Percentiles rank a stretch among this genome's conserved stretches.
These are phyloP conservation scores for Drosophila lacertosa DNA, from an alignment of 1,140 invertebrate species.

Conservation along the genomic window DNA sequence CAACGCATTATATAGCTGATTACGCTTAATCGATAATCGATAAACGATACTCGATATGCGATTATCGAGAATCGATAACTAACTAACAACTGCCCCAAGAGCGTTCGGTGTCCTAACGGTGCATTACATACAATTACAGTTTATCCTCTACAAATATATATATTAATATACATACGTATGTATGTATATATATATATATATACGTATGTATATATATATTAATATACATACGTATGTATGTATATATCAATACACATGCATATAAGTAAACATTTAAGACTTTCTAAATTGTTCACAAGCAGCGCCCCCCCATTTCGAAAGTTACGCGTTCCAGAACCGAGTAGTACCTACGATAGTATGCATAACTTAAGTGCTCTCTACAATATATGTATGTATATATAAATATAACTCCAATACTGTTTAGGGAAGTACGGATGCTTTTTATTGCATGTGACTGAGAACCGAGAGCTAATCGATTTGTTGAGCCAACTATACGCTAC, in stretches of 20 bases:
- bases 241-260: slow-evolving; percentile 1
- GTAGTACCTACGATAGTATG: slow-evolving; percentile 7
- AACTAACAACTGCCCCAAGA: slow-evolving; percentile 26
- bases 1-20: slow-evolving; percentile 4
- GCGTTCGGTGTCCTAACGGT: slow-evolving; percentile 14
- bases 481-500: slow-evolving; percentile 34
- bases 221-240: too few relatives aligned
- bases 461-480: slow-evolving; percentile 3
- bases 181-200: slow-evolving; percentile 2
- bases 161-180: too few relatives aligned
- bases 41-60: slow-evolving; percentile 6
- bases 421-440: slow-evolving; percentile 51
- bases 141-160: background rate
- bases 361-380: slow-evolving; percentile 49
- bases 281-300: background rate
- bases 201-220: slow-evolving; percentile 6
- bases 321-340: slow-evolving; percentile 19
- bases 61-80: slow-evolving; percentile 15
- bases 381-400: background rate
- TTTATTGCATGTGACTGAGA: slow-evolving; percentile 16
- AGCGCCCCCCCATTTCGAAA: background rate
- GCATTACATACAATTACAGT: slow-evolving; percentile 14
- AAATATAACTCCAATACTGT: slow-evolving; percentile 63
- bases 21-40: slow-evolving; percentile 13
- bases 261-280: slow-evolving; percentile 2